A percentile compares a stretch with the other conserved stretches of the same genome.
Evolutionary conservation across 2,888 invertebrate genomes (phyloP).

Genomic region (Clitarchus hookeri): DNA sequence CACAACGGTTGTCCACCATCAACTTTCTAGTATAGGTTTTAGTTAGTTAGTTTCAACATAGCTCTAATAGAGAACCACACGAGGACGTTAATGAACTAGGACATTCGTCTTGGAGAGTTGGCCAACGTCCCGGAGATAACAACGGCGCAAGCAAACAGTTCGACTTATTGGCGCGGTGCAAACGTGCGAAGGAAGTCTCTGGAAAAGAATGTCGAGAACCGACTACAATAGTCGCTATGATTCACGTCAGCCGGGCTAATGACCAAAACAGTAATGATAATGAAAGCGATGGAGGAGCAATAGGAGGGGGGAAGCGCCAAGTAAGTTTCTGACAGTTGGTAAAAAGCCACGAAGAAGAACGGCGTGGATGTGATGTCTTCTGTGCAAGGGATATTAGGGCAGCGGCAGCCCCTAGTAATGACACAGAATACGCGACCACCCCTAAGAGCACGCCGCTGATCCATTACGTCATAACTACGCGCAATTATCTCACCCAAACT

Average conservation of each 20-base stretch:
- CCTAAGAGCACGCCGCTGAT: not conserved
- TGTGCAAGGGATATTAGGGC: not conserved
- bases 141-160: not conserved
- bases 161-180: not conserved
- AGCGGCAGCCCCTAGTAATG: not conserved
- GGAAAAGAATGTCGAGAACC: not conserved
- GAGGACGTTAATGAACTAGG: not conserved
- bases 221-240: not conserved
- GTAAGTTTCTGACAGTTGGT: constrained; percentile 14
- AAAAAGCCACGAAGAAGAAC: not conserved
- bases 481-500: not conserved
- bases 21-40: no score
- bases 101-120: not conserved
- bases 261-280: constrained; percentile 25
- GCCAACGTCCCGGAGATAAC: not conserved
- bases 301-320: not conserved
- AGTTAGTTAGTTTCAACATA: no score
- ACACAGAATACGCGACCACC: not conserved
- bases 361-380: not conserved
- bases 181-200: not conserved
- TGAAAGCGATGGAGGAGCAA: not conserved
- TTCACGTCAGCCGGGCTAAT: constrained; percentile 17
- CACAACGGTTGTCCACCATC: no score
- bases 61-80: no score
- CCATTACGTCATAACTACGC: not conserved